Evolutionary conservation across 2,113 vertebrate genomes (phyloP).

Genomic region (Cromileptes altivelis): DNA sequence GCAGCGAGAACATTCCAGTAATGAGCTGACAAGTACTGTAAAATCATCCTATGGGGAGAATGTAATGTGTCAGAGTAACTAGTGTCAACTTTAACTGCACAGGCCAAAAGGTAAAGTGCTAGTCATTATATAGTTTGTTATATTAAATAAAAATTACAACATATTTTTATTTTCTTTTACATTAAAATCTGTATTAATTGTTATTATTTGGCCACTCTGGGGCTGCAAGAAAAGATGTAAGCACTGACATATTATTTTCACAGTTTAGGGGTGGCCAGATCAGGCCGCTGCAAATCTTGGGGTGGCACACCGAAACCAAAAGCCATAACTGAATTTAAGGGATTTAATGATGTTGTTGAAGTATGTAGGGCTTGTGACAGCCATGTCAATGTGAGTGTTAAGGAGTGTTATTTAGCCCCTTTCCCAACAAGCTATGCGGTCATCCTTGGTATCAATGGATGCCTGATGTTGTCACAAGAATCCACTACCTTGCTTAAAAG

Average conservation of each 20-base stretch:
- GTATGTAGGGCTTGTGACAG: too few species aligned
- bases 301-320: too few species aligned
- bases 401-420: too few species aligned
- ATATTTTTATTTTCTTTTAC: neutral
- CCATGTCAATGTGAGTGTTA: too few species aligned
- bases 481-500: too few species aligned
- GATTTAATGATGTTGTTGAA: too few species aligned
- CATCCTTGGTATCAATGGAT: too few species aligned
- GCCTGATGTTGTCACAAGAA: too few species aligned
- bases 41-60: neutral
- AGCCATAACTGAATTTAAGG: too few species aligned
- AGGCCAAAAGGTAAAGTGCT: neutral
- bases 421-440: too few species aligned
- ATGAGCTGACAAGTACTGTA: slow-evolving; percentile 25
- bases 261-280: too few species aligned
- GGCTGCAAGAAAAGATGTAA: neutral
- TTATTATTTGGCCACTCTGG: neutral
- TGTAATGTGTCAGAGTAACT: neutral
- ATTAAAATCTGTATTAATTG: neutral
- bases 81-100: neutral
- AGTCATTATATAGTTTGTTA: neutral
- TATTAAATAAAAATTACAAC: neutral
- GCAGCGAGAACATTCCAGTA: slow-evolving; percentile 22
- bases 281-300: too few species aligned
- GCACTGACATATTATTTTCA: neutral